Evolutionary conservation across 2,113 vertebrate species (phyloP), one percentile per base, ranked within the genome.

Genomic region (Sarotherodon lohbergeri): DNA sequence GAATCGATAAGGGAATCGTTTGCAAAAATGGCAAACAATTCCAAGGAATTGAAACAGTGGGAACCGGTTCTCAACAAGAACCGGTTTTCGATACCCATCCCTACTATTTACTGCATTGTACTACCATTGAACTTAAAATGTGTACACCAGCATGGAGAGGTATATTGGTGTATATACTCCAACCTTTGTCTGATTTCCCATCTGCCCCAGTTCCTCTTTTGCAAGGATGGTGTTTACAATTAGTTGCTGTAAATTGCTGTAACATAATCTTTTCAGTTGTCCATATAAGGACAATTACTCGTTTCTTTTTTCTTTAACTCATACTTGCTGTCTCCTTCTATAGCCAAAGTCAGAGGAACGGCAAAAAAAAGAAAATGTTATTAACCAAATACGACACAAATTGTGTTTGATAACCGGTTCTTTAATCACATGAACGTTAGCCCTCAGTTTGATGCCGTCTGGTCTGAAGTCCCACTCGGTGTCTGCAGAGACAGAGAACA

Each of bases 201-300:
- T 90, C 79, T 81, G 76, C 84, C 52, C 83, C 24, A 61, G 4
- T 90, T 86, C 59, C 81, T 88, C 59, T 78, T 89, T 90, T 82
- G 79, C 88, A 90, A 87, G 85, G 84, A 88, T 14, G 86, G 59
- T 85, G 81, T 92, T 88, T 13, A 83, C 73, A 29, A 39, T 66
- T 63, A 27, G 87, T 17, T 90, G 83, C 84, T 95, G 94, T 95
- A 93, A 86, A 94, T 93, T 86, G 32, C 56, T 95, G 94, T 94
- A 91, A 93, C 57, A 88, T 93, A 94, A 90, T 43, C 85, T 84
- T 90, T 87, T 78, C 83, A 88, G 76, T 76, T 89, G 91, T 90
- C 76, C 5, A 57, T 89, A 91, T 81, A 81, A 92, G 79, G 59
- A 85, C 81, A 78, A 63, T 43, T 57, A 48, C 54, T 54, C n/a